Evolutionary conservation across 2,888 invertebrate species (phyloP).

Genomic region (Glaucopsyche alexis): DNA sequence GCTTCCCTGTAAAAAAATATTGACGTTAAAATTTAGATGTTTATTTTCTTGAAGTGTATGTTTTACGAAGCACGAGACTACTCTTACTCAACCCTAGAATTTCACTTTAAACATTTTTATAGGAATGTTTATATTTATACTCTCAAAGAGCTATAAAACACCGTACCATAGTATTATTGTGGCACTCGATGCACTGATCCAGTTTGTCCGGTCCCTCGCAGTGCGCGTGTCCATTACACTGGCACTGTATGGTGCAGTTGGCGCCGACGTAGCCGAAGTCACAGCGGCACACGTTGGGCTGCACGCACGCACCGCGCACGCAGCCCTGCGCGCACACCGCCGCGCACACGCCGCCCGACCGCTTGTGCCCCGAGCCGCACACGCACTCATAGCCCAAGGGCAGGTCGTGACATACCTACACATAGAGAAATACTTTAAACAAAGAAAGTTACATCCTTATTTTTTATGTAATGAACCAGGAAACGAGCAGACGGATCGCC

Average conservation of each 20-base stretch:
- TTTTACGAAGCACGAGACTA: too few relatives aligned
- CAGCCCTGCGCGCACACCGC: slow-evolving; percentile 92
- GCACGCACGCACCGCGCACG: slow-evolving; percentile 90
- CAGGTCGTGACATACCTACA: slow-evolving; percentile 88
- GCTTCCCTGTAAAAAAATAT: slow-evolving; percentile 81
- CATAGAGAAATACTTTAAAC: background rate
- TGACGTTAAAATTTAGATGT: background rate
- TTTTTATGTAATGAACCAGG: too few relatives aligned
- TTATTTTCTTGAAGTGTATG: too few relatives aligned
- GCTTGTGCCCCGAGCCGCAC: slow-evolving; percentile 87
- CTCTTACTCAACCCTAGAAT: too few relatives aligned
- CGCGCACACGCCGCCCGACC: slow-evolving; percentile 83
- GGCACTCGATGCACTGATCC: slow-evolving; percentile 89
- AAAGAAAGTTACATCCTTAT: background rate
- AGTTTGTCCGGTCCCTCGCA: slow-evolving; percentile 93
- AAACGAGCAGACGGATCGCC: too few relatives aligned
- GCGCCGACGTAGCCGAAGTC: slow-evolving; percentile 97
- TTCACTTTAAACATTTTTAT: too few relatives aligned
- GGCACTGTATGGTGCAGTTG: slow-evolving; percentile 95
- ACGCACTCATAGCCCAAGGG: slow-evolving; percentile 90
- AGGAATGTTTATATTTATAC: too few relatives aligned
- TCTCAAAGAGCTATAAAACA: background rate
- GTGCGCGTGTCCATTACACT: slow-evolving; percentile 96
- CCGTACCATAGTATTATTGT: slow-evolving; percentile 92
- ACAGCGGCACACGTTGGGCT: slow-evolving; percentile 91